Percentiles rank a stretch among this genome's conserved stretches.
These are phyloP conservation scores for Escarpia spicata DNA, from an alignment of 2,888 invertebrate genomes.

Conservation along the genomic window DNA sequence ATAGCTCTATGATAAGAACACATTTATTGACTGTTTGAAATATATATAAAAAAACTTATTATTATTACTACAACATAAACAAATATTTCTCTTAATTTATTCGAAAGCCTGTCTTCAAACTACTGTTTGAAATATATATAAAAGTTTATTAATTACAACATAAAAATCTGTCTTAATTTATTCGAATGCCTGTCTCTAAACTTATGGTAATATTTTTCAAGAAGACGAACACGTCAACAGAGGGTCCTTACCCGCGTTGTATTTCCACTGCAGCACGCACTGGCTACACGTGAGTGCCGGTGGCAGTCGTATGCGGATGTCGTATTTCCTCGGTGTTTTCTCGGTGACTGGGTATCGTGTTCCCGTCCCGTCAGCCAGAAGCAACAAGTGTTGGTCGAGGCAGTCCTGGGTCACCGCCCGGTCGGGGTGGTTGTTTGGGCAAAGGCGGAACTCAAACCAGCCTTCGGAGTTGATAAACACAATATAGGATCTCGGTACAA, in stretches of 20 bases:
- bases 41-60: too few species aligned
- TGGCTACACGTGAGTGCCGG: conserved; percentile 34
- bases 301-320: conserved; percentile 33
- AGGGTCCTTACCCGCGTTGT: conserved; percentile 38
- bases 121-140: too few species aligned
- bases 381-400: conserved; percentile 35
- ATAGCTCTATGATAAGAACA: too few species aligned
- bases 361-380: conserved; percentile 33
- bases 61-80: too few species aligned
- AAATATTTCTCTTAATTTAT: too few species aligned
- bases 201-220: too few species aligned
- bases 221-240: neutral
- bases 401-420: conserved; percentile 32
- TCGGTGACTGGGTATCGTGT: conserved; percentile 24
- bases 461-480: conserved; percentile 25
- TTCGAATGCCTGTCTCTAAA: neutral
- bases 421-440: conserved; percentile 33
- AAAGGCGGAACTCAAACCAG: conserved; percentile 42
- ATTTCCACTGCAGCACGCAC: conserved; percentile 45
- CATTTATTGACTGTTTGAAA: too few species aligned
- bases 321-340: neutral
- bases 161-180: too few species aligned
- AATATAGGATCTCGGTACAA: neutral
- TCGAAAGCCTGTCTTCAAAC: too few species aligned
- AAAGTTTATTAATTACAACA: too few species aligned